These are phyloP conservation scores for Zelleria hepariella DNA, from an alignment of 2,888 invertebrate species.

Conservation along the genomic window DNA sequence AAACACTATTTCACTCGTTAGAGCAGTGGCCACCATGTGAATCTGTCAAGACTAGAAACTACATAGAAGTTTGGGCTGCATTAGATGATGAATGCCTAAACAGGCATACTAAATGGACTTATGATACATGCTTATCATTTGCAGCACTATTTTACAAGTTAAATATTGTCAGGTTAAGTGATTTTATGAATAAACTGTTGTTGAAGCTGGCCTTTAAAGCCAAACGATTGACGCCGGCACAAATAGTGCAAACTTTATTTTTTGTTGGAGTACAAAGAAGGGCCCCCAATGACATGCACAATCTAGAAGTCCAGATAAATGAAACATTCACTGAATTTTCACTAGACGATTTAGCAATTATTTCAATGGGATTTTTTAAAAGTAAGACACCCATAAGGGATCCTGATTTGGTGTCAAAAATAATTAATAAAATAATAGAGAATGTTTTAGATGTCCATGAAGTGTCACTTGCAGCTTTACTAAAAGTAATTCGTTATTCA, in stretches of 20 bases:
- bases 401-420: constrained; percentile 50
- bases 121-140: constrained; percentile 68
- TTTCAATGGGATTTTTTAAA: constrained; percentile 85
- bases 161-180: constrained; percentile 64
- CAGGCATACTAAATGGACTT: constrained; percentile 55
- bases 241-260: constrained; percentile 79
- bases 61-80: constrained; percentile 75
- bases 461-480: constrained; percentile 75
- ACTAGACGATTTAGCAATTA: constrained; percentile 78
- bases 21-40: constrained; percentile 63
- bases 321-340: constrained; percentile 67
- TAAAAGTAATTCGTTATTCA: constrained; percentile 77
- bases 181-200: constrained; percentile 68
- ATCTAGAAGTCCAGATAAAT: constrained; percentile 73
- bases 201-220: constrained; percentile 71
- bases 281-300: constrained; percentile 73
- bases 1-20: constrained; percentile 63
- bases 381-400: constrained; percentile 75
- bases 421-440: constrained; percentile 65
- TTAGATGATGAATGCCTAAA: constrained; percentile 76
- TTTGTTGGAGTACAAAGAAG: constrained; percentile 74
- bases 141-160: constrained; percentile 77
- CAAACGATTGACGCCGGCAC: constrained; percentile 69
- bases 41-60: constrained; percentile 70
- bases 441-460: constrained; percentile 72